Conservation (phyloP, 2,113 vertebrate species). For the Cygnus buccinator region DNA sequence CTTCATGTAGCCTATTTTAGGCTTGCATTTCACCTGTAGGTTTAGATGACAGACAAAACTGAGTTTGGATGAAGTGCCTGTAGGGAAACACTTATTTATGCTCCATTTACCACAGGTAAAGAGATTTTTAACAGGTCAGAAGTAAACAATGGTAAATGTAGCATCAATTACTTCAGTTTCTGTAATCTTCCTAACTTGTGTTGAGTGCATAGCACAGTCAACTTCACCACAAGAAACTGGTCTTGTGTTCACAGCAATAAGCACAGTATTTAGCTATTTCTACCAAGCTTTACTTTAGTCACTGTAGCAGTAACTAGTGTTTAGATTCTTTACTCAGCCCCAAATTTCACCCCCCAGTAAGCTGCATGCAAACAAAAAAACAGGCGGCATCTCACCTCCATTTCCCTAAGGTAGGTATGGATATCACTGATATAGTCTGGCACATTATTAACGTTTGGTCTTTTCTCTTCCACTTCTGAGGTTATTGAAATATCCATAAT, state of each 20-base stretch:
- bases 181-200: background rate
- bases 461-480: constrained; percentile 84
- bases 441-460: constrained; percentile 80
- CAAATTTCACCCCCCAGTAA: no score
- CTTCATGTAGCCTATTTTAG: constrained; percentile 94
- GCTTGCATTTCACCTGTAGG: constrained; percentile 88
- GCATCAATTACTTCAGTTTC: background rate
- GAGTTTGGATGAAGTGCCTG: background rate
- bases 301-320: background rate
- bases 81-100: background rate
- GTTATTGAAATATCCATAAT: constrained; percentile 90
- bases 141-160: background rate
- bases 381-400: constrained; percentile 86
- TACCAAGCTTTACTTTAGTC: background rate
- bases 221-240: background rate
- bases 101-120: background rate
- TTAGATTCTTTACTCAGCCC: background rate
- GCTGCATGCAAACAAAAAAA: background rate
- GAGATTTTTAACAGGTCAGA: background rate
- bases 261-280: background rate
- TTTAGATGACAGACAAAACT: background rate
- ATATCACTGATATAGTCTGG: constrained; percentile 91
- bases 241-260: background rate
- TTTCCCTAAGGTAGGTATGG: constrained; percentile 88
- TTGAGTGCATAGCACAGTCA: background rate